Evolutionary conservation across 1,140 invertebrate genomes (phyloP).

Genomic region (Pinna nobilis): DNA sequence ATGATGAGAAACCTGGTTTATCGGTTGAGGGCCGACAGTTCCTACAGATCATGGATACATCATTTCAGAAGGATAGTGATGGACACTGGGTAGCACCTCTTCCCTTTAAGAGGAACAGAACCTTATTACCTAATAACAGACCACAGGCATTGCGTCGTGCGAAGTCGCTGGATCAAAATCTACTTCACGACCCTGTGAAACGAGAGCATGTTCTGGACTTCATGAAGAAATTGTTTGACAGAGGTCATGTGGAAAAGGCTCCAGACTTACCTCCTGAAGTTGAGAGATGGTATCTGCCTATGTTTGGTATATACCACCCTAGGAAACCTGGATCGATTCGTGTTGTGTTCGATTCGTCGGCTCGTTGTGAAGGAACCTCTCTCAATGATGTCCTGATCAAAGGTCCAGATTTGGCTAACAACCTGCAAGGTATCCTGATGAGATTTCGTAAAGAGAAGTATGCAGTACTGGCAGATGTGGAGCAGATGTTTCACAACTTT

Average conservation of each 20-base stretch:
- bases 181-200: slow-evolving; percentile 7
- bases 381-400: slow-evolving; percentile 53
- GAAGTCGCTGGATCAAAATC: slow-evolving; percentile 2
- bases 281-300: slow-evolving; percentile 44
- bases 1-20: slow-evolving; percentile 24
- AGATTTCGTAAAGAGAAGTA: slow-evolving; percentile 41
- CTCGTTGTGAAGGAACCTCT: slow-evolving; percentile 42
- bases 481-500: slow-evolving; percentile 47
- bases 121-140: background rate
- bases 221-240: slow-evolving; percentile 16
- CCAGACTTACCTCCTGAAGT: background rate
- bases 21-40: slow-evolving; percentile 25
- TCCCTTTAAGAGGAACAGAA: background rate
- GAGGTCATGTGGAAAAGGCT: background rate
- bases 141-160: slow-evolving; percentile 7
- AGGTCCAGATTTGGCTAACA: slow-evolving; percentile 69
- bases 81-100: slow-evolving; percentile 30
- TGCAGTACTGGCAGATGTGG: slow-evolving; percentile 35
- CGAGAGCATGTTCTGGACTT: slow-evolving; percentile 6
- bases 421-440: slow-evolving; percentile 40
- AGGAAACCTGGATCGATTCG: slow-evolving; percentile 32
- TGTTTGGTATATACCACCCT: slow-evolving; percentile 47
- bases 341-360: slow-evolving; percentile 42
- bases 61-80: background rate
- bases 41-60: slow-evolving; percentile 17